phyloP scores from a whole-genome alignment of 2,797 vertebrate genomes.

The Acipenser ruthenus region DNA sequence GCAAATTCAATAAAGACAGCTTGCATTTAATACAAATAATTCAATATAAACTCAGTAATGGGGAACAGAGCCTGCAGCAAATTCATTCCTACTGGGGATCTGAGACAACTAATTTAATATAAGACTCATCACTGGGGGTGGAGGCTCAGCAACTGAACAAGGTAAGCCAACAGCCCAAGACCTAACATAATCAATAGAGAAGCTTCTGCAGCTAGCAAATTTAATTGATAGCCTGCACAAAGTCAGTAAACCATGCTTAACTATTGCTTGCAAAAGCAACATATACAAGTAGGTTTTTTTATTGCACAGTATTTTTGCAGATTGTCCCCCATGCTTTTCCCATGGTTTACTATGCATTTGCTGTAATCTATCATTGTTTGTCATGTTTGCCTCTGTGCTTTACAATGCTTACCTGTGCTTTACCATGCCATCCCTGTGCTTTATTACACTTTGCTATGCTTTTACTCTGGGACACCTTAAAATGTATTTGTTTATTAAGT shows the following conservation, averaged over 20 bases:
- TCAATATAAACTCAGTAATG: background rate
- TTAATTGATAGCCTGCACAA: background rate
- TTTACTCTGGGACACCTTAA: no score
- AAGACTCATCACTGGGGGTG: background rate
- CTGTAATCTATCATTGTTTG: slow-evolving; percentile 17
- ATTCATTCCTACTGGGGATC: background rate
- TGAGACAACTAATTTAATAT: background rate
- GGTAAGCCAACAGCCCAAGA: slow-evolving; percentile 1
- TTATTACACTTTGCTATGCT: no score
- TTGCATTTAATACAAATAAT: slow-evolving; percentile 5
- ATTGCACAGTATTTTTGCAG: slow-evolving; percentile 11
- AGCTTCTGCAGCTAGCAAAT: slow-evolving; percentile 14
- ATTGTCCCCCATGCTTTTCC: background rate
- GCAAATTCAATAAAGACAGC: slow-evolving; percentile 7
- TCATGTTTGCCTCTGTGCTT: no score
- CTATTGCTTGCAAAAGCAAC: background rate
- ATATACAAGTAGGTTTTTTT: slow-evolving; percentile 19
- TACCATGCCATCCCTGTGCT: no score
- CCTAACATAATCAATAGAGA: slow-evolving; percentile 17
- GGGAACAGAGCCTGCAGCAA: no score
- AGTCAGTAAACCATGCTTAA: background rate
- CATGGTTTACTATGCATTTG: slow-evolving; percentile 17
- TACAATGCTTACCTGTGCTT: no score
- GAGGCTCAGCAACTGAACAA: background rate
- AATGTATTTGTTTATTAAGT: no score